Conservation (phyloP, 1,140 invertebrate genomes). For the Diabrotica undecimpunctata region DNA sequence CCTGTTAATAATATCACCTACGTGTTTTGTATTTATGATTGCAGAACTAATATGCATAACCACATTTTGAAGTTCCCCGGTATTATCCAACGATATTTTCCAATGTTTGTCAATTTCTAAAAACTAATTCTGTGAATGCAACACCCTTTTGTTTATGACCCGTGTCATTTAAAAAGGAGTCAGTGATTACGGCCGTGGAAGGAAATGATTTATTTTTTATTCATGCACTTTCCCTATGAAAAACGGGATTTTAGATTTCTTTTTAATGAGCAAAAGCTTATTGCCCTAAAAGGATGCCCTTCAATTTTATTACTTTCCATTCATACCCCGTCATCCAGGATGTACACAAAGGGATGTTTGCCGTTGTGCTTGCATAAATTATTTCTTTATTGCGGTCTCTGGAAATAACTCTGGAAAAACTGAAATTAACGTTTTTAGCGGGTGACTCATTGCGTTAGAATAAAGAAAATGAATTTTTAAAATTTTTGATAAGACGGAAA, state of each 20-base stretch:
- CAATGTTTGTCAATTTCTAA: background rate
- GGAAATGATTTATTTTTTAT: conserved; percentile 24
- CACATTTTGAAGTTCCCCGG: background rate
- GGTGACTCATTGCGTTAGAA: background rate
- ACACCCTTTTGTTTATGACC: background rate
- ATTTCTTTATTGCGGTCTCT: background rate
- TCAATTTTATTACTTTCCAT: conserved; percentile 6
- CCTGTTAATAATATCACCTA: no score
- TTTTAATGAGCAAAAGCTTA: conserved; percentile 1
- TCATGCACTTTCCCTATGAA: conserved; percentile 16
- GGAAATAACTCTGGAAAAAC: background rate
- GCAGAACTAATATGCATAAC: no score
- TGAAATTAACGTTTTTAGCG: conserved; percentile 1
- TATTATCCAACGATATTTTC: background rate
- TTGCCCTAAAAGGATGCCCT: conserved; percentile 5
- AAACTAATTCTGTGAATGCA: background rate
- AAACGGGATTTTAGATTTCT: conserved; percentile 2
- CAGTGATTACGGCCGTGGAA: background rate
- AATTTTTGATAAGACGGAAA: background rate
- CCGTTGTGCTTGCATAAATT: conserved; percentile 2
- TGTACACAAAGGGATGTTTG: background rate
- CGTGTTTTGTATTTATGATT: no score
- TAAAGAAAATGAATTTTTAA: background rate
- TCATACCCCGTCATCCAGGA: background rate
- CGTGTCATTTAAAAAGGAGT: background rate